A percentile compares a stretch with the other conserved stretches of the same genome.
Evolutionary conservation across 1,140 invertebrate genomes (phyloP).

Genomic region (Tenebrio molitor): DNA sequence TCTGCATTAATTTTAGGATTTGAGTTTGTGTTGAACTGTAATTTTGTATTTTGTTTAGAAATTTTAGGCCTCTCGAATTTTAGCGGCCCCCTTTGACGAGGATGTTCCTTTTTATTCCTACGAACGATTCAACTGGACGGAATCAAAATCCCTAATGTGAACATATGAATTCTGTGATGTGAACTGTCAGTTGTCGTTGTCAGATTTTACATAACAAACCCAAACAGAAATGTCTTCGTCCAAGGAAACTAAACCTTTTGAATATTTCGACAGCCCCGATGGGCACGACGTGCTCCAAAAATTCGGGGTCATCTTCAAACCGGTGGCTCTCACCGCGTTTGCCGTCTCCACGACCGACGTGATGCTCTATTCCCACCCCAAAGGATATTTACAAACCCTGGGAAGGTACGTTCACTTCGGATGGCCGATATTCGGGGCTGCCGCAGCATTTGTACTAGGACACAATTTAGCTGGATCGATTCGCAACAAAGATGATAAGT

Average conservation of each 20-base stretch:
- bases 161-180: too few relatives aligned
- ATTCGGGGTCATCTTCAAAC: slow-evolving; percentile 73
- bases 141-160: slow-evolving; percentile 11
- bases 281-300: slow-evolving; percentile 77
- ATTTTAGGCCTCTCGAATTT: too few relatives aligned
- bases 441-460: slow-evolving; percentile 74
- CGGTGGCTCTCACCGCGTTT: slow-evolving; percentile 68
- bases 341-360: slow-evolving; percentile 71
- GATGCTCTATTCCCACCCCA: slow-evolving; percentile 71
- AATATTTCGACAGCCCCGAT: slow-evolving; percentile 80
- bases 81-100: too few relatives aligned
- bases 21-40: too few relatives aligned
- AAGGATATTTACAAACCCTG: slow-evolving; percentile 68
- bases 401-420: slow-evolving; percentile 70
- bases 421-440: slow-evolving; percentile 74
- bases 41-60: too few relatives aligned
- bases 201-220: slow-evolving; percentile 37
- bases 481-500: slow-evolving; percentile 76
- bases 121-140: too few relatives aligned
- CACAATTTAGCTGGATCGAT: slow-evolving; percentile 72
- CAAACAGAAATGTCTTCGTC: slow-evolving; percentile 39
- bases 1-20: too few relatives aligned
- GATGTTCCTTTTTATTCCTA: too few relatives aligned
- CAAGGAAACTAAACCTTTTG: slow-evolving; percentile 60
- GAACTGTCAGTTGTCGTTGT: too few relatives aligned